Base-by-base conservation (phyloP, 1,140 invertebrate genomes). In the Heliconius hewitsoni region DNA sequence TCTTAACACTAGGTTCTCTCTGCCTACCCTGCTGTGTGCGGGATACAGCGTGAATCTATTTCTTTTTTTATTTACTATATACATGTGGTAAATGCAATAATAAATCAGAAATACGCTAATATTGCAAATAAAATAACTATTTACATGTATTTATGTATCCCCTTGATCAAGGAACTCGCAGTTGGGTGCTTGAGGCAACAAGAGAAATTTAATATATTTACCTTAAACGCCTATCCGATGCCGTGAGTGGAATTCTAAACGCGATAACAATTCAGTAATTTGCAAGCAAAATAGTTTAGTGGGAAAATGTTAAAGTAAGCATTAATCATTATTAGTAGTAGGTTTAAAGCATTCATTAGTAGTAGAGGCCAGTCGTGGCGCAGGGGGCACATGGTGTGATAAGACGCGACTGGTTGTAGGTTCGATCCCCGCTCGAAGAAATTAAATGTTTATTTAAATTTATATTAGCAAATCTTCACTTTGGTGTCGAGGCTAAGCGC, bases 121-220 rank as follows among this genome's bases (percentile, higher is more conserved):
- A 66, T 30, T 66, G 60, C 23, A 66, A 13, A 66, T 66, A 66
- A 66, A 66, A 66, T 66, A 66, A 66, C 60, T 30, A 77, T 77
- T 66, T 30, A 66, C 60, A 66, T 66, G 60, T 66, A 75, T 52
- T 66, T 79, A 78, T 74, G 73, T 75, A 79, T 79, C 66, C 55
- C 30, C 71, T 18, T 23, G 46, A 79, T 79, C 73, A 39, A 79
- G 73, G 78, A 74, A 75, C 74, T 71, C 78, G 73, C 30, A 60
- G 52, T 27, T 70, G 60, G 57, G 73, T 57, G 39, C 73, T 74
- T 55, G n/a, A 79, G 42, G 60, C 78, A 57, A 27, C 60, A 37
- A 50, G 78, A 76, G 78, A 76, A 79, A 79, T 74, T 79, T 74
- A 74, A 79, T 79, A 76, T 71, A 74, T 71, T 76, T 76, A 79